Evolutionary conservation across 2,797 vertebrate species (phyloP).

Genomic region (Pelochelys cantorii): DNA sequence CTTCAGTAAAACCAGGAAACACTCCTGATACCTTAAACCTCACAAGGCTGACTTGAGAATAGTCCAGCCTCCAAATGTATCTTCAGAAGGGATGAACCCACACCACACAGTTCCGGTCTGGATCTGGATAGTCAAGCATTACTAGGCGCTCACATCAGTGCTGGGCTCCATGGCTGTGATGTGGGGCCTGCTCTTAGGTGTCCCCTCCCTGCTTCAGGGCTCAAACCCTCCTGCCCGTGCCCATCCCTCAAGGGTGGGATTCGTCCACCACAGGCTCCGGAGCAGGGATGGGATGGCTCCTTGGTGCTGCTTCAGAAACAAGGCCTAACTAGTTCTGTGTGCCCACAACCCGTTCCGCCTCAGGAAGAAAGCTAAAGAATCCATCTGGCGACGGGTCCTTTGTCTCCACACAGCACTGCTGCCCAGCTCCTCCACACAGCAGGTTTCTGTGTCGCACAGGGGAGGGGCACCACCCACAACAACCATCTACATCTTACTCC

Average conservation of each 20-base stretch:
- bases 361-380: fast-evolving
- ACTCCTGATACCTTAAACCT: neutral
- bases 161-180: neutral
- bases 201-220: neutral
- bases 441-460: neutral
- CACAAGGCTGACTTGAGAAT: neutral
- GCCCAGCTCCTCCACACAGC: neutral
- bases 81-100: neutral
- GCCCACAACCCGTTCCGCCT: neutral
- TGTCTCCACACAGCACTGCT: fast-evolving
- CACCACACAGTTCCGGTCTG: too few species aligned
- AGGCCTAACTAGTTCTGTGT: neutral
- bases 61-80: fast-evolving
- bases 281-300: fast-evolving
- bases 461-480: fast-evolving
- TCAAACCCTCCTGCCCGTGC: neutral
- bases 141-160: neutral
- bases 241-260: neutral
- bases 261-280: neutral
- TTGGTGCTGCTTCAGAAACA: neutral
- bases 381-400: neutral
- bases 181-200: neutral
- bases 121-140: neutral
- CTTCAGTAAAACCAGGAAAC: neutral
- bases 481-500: neutral